Conservation (phyloP, 1,140 invertebrate genomes). For the Heliconius hermathena region DNA sequence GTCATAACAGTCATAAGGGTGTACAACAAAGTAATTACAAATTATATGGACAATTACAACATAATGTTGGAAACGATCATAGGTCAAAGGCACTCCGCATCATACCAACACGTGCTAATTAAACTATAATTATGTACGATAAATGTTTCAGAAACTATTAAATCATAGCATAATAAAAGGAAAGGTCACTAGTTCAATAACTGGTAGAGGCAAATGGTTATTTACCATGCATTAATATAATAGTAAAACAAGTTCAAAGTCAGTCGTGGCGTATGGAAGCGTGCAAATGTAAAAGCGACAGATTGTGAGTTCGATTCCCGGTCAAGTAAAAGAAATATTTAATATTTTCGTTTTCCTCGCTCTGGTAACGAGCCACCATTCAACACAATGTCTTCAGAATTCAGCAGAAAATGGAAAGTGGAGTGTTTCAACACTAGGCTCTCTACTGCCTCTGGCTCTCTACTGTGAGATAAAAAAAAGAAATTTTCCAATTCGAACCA, state of each 20-base stretch:
- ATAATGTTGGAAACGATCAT: neutral
- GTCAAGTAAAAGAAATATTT: neutral
- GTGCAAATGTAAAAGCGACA: no score
- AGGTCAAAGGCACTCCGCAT: neutral
- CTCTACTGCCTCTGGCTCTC: no score
- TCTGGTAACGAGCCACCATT: no score
- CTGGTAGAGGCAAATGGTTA: neutral
- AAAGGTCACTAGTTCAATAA: neutral
- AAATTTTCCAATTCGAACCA: no score
- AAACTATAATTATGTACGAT: neutral
- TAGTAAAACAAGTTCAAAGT: neutral
- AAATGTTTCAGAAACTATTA: neutral
- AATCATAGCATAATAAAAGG: neutral
- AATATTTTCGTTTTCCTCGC: no score
- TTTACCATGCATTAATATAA: neutral
- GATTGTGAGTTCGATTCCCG: neutral
- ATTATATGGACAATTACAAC: neutral
- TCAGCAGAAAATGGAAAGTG: no score
- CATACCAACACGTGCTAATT: neutral
- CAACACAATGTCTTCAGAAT: no score
- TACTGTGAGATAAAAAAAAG: no score
- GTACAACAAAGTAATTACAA: neutral
- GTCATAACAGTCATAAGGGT: no score
- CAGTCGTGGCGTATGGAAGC: no score
- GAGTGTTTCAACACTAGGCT: no score